Evolutionary conservation across 2,888 invertebrate genomes (phyloP).

Genomic region (Stramonita haemastoma): DNA sequence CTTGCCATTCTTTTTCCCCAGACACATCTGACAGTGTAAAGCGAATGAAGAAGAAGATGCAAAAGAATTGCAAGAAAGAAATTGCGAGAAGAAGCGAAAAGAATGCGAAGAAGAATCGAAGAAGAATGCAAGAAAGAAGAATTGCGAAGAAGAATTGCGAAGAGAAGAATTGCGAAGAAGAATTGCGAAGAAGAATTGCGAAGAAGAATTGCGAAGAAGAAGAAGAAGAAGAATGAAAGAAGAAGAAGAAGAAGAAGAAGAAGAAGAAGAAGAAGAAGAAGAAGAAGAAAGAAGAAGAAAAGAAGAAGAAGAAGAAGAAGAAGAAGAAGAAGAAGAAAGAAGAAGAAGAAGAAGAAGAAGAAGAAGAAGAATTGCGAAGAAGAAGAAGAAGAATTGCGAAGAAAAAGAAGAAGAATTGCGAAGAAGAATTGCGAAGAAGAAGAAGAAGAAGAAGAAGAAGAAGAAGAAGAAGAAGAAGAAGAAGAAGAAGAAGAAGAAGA

Average conservation of each 20-base stretch:
- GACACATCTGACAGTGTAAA: no score
- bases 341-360: neutral
- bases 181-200: no score
- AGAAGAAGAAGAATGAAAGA: neutral
- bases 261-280: neutral
- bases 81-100: neutral
- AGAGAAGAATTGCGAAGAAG: no score
- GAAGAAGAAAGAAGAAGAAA: neutral
- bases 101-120: neutral
- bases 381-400: no score
- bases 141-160: no score
- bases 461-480: constrained; percentile 2
- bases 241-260: neutral
- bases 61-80: neutral
- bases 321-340: neutral
- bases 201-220: no score
- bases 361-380: no score
- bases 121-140: no score
- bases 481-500: constrained; percentile 6
- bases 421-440: no score
- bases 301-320: neutral
- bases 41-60: neutral
- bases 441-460: constrained; percentile 5
- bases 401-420: no score
- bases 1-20: no score